Evolutionary conservation across 1,140 invertebrate species (phyloP), one percentile per base, ranked within the genome.

Genomic region (Caerostris darwini): DNA sequence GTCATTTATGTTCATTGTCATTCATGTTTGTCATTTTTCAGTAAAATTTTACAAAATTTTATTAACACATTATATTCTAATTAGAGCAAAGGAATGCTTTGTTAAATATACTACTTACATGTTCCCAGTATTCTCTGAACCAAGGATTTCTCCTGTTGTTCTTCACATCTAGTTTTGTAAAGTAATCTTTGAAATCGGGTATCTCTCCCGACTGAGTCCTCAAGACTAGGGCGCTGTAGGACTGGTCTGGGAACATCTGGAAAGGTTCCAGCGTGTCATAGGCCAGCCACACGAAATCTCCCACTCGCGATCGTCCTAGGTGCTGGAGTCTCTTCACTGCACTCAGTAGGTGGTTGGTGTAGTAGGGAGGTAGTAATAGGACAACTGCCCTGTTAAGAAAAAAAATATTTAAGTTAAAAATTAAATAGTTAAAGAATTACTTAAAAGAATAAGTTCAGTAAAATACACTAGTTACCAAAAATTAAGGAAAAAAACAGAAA

Each of bases 111-210:
- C 14, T 34, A 34, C 86, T 89, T 12, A 95, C 94, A 90, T 95
- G 89, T 54, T 95, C 95, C 95, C 95, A 95, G 64, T 95, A 95
- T 92, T 96, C 95, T 67, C 94, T 92, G 87, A 96, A 95, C 95
- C 95, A 96, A 0, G 95, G 95, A 92, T 96, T 95, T 67, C 93
- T 94, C 3, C 94, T 94, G 86, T 95, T 95, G 83, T 95, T 95
- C 53, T 94, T 92, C 19, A 95, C 58, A n/a, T 95, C 95, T 12
- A 96, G 94, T 8, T 90, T 86, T 5, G 89, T 94, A 89, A 96
- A 96, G 86, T 96, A 95, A 19, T 95, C 88, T 54, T 95, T 95
- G 92, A 96, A 96, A 7, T 56, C 87, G 1, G 94, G 82, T 12
- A 95, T 95, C 5, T 59, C 59, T 17, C 94, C 90, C 50, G 91